Conservation (phyloP, 2,113 vertebrate genomes). For the Thryonomys swinderianus region DNA sequence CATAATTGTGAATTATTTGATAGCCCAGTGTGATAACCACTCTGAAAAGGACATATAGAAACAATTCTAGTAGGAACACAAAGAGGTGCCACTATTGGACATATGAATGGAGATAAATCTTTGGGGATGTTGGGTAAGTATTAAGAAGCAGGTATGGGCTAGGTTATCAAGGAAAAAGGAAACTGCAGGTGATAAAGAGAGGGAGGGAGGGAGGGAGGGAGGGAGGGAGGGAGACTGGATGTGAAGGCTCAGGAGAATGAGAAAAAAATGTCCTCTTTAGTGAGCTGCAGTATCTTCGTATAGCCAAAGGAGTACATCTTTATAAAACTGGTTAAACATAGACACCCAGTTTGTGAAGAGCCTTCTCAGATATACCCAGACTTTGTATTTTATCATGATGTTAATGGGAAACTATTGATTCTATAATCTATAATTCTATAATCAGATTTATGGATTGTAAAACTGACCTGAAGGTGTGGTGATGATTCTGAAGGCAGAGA, state of each 20-base stretch:
- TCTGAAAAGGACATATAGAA: background rate
- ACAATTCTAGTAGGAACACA: background rate
- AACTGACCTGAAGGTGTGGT: background rate
- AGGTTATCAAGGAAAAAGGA: background rate
- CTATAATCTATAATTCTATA: background rate
- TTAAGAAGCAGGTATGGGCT: background rate
- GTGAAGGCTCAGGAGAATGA: background rate
- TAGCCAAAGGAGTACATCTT: rapidly evolving
- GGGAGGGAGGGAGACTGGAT: no score
- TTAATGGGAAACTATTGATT: background rate
- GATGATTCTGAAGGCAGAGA: background rate
- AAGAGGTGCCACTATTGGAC: background rate
- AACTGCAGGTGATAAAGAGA: background rate
- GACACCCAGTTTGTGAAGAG: background rate
- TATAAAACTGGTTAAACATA: background rate
- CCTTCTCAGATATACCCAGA: background rate
- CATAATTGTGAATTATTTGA: background rate
- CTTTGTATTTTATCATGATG: background rate
- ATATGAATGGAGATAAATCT: background rate
- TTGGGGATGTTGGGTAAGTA: background rate
- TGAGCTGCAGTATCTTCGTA: background rate
- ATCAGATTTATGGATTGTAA: background rate
- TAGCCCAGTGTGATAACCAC: background rate
- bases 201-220: no score
- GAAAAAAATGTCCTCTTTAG: background rate